Evolutionary conservation across 2,888 invertebrate genomes (phyloP).

Genomic region (Anthophora plumipes): DNA sequence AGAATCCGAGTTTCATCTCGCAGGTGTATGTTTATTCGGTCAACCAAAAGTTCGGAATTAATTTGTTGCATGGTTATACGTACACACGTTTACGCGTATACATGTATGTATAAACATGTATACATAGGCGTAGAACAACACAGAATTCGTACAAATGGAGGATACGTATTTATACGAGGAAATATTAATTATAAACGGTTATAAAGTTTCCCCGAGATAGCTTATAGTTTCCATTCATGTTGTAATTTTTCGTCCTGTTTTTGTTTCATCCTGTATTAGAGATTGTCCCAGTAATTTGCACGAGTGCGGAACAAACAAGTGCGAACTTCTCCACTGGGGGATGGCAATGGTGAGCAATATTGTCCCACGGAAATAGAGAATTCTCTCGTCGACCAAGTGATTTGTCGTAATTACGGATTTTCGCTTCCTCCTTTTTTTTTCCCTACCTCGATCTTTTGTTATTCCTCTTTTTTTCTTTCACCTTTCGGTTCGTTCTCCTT

Average conservation of each 20-base stretch:
- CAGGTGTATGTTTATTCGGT: slow-evolving; percentile 7
- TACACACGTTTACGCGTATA: neutral
- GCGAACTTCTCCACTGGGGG: slow-evolving; percentile 38
- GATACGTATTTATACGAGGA: slow-evolving; percentile 38
- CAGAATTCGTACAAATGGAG: neutral
- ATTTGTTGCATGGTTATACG: slow-evolving; percentile 24
- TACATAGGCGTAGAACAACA: too few species aligned
- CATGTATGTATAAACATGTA: too few species aligned
- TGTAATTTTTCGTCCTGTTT: slow-evolving; percentile 14
- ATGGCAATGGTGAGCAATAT: slow-evolving; percentile 66
- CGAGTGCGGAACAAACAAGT: slow-evolving; percentile 52
- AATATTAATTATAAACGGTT: slow-evolving; percentile 52
- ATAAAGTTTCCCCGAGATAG: slow-evolving; percentile 27
- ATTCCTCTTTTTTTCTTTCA: neutral
- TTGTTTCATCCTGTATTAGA: slow-evolving; percentile 20
- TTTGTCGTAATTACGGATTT: slow-evolving; percentile 77
- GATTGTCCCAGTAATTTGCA: slow-evolving; percentile 53
- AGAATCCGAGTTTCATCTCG: slow-evolving; percentile 8
- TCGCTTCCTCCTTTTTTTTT: slow-evolving; percentile 32
- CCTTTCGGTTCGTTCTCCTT: neutral
- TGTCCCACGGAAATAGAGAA: slow-evolving; percentile 70
- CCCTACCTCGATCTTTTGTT: neutral
- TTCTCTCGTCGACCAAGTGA: slow-evolving; percentile 71
- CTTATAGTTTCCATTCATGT: slow-evolving; percentile 20
- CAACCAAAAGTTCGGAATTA: slow-evolving; percentile 48